Evolutionary conservation across 2,113 vertebrate species (phyloP).

Genomic region (Cricetomys ansorgei): DNA sequence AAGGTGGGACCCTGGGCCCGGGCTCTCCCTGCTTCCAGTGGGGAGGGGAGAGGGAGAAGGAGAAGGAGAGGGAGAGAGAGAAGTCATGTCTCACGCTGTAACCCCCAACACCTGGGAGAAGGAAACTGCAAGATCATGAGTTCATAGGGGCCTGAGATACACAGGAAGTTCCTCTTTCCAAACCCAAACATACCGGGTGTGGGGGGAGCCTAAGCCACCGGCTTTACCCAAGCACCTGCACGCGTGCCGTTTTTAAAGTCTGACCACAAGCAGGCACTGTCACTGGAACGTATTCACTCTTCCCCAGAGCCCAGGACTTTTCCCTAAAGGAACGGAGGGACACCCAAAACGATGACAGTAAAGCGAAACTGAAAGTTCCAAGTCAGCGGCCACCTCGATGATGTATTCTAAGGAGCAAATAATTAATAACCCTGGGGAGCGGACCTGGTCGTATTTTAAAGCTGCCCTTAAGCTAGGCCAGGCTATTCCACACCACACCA

Average conservation of each 20-base stretch:
- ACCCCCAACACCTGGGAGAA: too few species aligned
- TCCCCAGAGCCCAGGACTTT: neutral
- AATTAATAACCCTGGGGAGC: neutral
- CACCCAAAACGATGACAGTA: neutral
- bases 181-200: neutral
- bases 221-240: neutral
- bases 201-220: neutral
- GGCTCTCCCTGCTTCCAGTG: neutral
- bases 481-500: too few species aligned
- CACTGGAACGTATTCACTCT: neutral
- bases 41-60: rapidly evolving
- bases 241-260: neutral
- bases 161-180: neutral
- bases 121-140: neutral
- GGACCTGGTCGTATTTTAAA: neutral
- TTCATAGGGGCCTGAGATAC: neutral
- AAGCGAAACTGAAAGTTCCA: slow-evolving; percentile 7
- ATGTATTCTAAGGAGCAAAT: neutral
- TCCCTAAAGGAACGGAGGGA: neutral
- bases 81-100: neutral
- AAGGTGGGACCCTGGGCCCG: neutral
- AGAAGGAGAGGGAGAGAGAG: neutral
- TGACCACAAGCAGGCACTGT: neutral
- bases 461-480: neutral
- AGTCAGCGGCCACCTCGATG: neutral